Percentiles rank a stretch among this genome's conserved stretches.
These are phyloP conservation scores for Crematogaster levior DNA, from an alignment of 2,888 invertebrate genomes.

Conservation along the genomic window DNA sequence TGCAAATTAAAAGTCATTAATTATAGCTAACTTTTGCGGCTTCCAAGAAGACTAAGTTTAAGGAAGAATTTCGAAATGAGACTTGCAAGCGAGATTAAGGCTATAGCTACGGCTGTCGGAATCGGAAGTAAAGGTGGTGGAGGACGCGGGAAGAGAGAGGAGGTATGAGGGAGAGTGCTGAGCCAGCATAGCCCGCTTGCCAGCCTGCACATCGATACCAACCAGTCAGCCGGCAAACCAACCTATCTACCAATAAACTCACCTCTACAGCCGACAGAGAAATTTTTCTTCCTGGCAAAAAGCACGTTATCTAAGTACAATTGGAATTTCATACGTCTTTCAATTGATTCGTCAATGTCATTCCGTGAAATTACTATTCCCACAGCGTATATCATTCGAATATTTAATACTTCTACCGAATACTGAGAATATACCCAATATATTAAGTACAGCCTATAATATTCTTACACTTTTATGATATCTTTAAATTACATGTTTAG, in stretches of 20 bases:
- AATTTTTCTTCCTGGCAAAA: conserved; percentile 57
- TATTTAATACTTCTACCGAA: not conserved
- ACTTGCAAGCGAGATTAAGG: conserved; percentile 71
- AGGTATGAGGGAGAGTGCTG: conserved; percentile 84
- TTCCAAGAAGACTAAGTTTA: conserved; percentile 75
- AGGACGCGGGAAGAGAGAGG: conserved; percentile 72
- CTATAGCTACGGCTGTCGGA: conserved; percentile 61
- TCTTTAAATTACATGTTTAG: too few relatives aligned
- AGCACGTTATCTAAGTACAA: conserved; percentile 54
- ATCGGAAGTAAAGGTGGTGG: conserved; percentile 69
- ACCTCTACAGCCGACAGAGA: conserved; percentile 65
- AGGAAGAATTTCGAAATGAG: conserved; percentile 78
- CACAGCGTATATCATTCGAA: not conserved
- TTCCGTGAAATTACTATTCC: not conserved
- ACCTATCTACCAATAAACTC: conserved; percentile 78
- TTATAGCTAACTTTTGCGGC: conserved; percentile 28
- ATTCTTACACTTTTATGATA: not conserved
- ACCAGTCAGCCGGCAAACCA: conserved; percentile 83
- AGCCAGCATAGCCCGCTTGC: conserved; percentile 84
- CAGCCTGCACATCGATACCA: conserved; percentile 85
- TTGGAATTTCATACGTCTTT: conserved; percentile 52
- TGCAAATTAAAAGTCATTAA: conserved; percentile 69
- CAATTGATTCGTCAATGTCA: not conserved
- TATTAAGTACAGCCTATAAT: not conserved
- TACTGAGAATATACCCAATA: not conserved